Percentiles rank a stretch among this genome's conserved stretches.
These are phyloP conservation scores for Drosophila meridionalis DNA, from an alignment of 2,888 invertebrate species.

Conservation along the genomic window DNA sequence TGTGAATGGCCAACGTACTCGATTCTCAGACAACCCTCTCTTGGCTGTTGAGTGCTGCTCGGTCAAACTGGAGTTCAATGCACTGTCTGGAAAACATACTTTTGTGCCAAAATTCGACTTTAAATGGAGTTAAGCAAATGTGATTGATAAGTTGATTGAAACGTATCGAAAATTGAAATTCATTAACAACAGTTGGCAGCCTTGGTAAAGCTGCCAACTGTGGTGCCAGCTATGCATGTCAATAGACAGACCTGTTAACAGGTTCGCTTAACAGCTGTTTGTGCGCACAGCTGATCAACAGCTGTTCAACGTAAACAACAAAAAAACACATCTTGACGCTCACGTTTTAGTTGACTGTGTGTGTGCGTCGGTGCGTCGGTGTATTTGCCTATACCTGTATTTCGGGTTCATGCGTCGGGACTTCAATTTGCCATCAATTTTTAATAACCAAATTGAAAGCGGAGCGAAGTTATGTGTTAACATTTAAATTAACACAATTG, in stretches of 20 bases:
- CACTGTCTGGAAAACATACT: slow-evolving; percentile 45
- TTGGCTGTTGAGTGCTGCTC: slow-evolving; percentile 35
- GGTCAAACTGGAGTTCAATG: slow-evolving; percentile 68
- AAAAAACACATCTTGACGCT: slow-evolving; percentile 49
- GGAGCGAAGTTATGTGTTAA: not conserved
- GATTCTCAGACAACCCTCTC: slow-evolving; percentile 70
- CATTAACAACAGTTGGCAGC: slow-evolving; percentile 34
- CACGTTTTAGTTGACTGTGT: slow-evolving; percentile 28
- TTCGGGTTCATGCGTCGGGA: slow-evolving; percentile 44
- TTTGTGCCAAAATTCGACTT: not conserved
- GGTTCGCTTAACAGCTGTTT: slow-evolving; percentile 45
- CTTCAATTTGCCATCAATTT: slow-evolving; percentile 27
- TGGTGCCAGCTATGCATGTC: slow-evolving; percentile 20
- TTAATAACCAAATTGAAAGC: slow-evolving; percentile 5
- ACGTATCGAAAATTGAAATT: slow-evolving; percentile 15
- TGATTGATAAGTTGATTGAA: not conserved
- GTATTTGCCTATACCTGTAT: slow-evolving; percentile 9
- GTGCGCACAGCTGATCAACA: slow-evolving; percentile 50
- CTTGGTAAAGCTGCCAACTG: slow-evolving; percentile 36
- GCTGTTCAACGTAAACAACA: slow-evolving; percentile 74
- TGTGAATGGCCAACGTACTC: slow-evolving; percentile 64
- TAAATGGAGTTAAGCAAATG: not conserved
- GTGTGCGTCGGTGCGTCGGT: slow-evolving; percentile 7
- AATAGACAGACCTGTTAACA: slow-evolving; percentile 39
- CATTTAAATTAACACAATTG: slow-evolving; percentile 44